Percentiles rank a stretch among this genome's conserved stretches.
phyloP scores from a whole-genome alignment of 2,797 vertebrate species.

The Pangasius djambal region DNA sequence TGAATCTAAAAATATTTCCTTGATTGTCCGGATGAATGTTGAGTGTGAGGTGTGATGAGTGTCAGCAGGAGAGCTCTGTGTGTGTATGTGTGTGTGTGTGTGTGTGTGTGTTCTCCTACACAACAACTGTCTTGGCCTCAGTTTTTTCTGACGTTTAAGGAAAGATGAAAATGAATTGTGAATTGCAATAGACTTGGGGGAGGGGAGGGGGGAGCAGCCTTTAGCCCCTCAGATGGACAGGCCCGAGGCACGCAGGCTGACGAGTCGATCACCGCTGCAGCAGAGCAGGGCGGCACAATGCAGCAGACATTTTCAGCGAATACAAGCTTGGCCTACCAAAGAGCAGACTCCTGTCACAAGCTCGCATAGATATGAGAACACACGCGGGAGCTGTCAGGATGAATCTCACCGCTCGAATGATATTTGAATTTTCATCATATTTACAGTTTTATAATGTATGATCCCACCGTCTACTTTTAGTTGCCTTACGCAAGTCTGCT shows the following conservation, averaged over 20 bases:
- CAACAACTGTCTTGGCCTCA: constrained; percentile 27
- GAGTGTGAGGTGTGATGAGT: constrained; percentile 28
- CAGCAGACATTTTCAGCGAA: constrained; percentile 78
- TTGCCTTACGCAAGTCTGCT: constrained; percentile 59
- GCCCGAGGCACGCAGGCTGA: constrained; percentile 67
- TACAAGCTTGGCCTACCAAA: constrained; percentile 71
- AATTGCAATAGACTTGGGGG: constrained; percentile 27
- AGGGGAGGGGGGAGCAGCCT: constrained; percentile 14
- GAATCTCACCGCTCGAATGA: constrained; percentile 14
- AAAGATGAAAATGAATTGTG: constrained; percentile 33
- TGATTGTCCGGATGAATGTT: constrained; percentile 40
- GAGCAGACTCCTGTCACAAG: constrained; percentile 72
- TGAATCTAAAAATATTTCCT: constrained; percentile 42
- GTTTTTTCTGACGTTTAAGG: neutral
- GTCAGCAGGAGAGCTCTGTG: constrained; percentile 39
- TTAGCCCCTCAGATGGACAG: constrained; percentile 78
- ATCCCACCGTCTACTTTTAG: constrained; percentile 65
- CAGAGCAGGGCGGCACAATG: constrained; percentile 68
- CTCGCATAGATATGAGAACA: constrained; percentile 31
- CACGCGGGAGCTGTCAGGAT: constrained; percentile 13
- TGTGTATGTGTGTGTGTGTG: constrained; percentile 50
- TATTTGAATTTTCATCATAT: constrained; percentile 29
- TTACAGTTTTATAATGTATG: constrained; percentile 24
- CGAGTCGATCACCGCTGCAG: constrained; percentile 55
- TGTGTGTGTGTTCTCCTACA: constrained; percentile 23